Percentiles rank a stretch among this genome's conserved stretches.
Conservation (phyloP, 2,888 invertebrate genomes). For the Epinotia ramella region DNA sequence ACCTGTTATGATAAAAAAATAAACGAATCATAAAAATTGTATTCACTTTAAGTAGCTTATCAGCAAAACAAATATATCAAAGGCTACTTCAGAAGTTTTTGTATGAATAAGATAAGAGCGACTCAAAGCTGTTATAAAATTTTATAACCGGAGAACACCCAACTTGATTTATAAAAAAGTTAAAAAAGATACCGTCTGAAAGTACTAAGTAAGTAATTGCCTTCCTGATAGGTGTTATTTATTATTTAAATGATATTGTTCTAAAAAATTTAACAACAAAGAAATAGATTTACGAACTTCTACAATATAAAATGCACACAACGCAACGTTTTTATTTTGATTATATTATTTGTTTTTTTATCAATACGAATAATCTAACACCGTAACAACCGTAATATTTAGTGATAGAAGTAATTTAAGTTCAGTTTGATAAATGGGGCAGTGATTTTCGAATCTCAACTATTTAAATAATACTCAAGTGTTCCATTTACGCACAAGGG, state of each 20-base stretch:
- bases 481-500: constrained; percentile 26
- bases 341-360: background rate
- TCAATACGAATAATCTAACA: background rate
- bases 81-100: constrained; percentile 77
- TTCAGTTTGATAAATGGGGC: background rate
- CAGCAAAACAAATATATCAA: constrained; percentile 67
- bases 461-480: constrained; percentile 33
- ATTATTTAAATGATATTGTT: background rate
- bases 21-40: constrained; percentile 43
- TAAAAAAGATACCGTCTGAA: constrained; percentile 14
- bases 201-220: background rate
- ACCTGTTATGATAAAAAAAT: background rate
- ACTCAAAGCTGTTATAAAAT: constrained; percentile 65
- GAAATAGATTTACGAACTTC: background rate
- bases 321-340: background rate
- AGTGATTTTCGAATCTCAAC: background rate
- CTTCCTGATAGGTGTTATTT: constrained; percentile 5
- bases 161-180: constrained; percentile 51
- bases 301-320: background rate
- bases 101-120: constrained; percentile 67
- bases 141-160: constrained; percentile 65
- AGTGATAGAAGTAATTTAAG: background rate
- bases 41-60: constrained; percentile 61
- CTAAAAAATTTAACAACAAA: too few relatives aligned
- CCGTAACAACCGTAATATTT: background rate